Base-by-base conservation (phyloP, 1,140 invertebrate genomes). In the Carposina sasakii region DNA sequence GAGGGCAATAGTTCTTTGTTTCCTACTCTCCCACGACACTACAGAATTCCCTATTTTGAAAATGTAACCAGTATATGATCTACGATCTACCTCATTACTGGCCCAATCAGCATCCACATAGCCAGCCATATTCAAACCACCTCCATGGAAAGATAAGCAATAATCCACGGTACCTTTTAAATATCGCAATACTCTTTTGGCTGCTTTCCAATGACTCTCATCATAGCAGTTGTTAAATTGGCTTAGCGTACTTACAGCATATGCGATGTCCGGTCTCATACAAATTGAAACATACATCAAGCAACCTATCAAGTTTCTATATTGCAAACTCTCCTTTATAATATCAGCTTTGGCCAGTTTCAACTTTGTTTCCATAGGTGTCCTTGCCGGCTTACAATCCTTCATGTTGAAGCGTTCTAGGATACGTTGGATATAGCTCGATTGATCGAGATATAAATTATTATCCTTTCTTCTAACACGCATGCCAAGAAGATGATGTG, bases 91-190 rank as follows among this genome's bases (percentile, higher is more conserved):
- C n/a, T 40, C 44, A 50, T 71, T 49, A 33, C 61, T 63, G n/a
- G 50, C 76, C 63, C 67, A 84, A 54, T 85, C 77, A 3, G 72
- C 68, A n/a, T n/a, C 48, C n/a, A 43, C 44, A 50, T 71, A 49
- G 30, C 61, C 62, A n/a, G 50, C 76, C 63, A 66, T 82, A 54
- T 85, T 76, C 3, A 71, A 67, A 12, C 16, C 15, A n/a, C n/a
- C n/a, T n/a, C n/a, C n/a, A n/a, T n/a, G n/a, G n/a, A n/a, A n/a
- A n/a, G n/a, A n/a, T n/a, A n/a, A n/a, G n/a, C n/a, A n/a, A n/a
- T n/a, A n/a, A n/a, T n/a, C n/a, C n/a, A n/a, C n/a, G n/a, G n/a
- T n/a, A n/a, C n/a, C n/a, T n/a, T n/a, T n/a, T n/a, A n/a, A n/a
- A n/a, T n/a, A n/a, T n/a, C n/a, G n/a, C n/a, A n/a, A n/a, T n/a